phyloP scores from a whole-genome alignment of 2,888 invertebrate species.

The Alentia gelatinosa region DNA sequence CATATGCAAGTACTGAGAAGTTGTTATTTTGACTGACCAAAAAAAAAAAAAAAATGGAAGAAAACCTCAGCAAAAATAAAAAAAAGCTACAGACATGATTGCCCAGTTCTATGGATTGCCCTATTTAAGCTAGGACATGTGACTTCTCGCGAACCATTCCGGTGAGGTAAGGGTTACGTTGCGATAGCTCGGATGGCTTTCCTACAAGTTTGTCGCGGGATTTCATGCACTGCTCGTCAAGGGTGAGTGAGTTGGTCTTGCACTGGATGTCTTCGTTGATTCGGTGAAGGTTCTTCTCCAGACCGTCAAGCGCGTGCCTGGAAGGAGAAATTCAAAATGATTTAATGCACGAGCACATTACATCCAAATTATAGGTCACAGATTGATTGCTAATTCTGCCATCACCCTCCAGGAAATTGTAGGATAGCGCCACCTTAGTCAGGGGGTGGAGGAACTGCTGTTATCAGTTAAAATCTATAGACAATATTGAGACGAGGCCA shows the following conservation, averaged over 20 bases:
- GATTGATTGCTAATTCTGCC: too few species aligned
- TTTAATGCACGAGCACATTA: too few species aligned
- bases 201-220: constrained; percentile 76
- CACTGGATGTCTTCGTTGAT: constrained; percentile 80
- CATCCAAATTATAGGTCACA: too few species aligned
- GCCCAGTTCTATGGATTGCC: too few species aligned
- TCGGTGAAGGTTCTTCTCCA: constrained; percentile 79
- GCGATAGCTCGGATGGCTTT: constrained; percentile 69
- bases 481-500: neutral
- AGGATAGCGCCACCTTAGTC: too few species aligned
- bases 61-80: too few species aligned
- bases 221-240: constrained; percentile 79
- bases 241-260: constrained; percentile 79
- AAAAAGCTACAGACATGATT: too few species aligned
- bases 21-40: too few species aligned
- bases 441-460: neutral
- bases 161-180: constrained; percentile 62
- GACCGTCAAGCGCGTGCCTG: constrained; percentile 80
- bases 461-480: neutral
- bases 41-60: too few species aligned
- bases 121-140: constrained; percentile 53
- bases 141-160: constrained; percentile 61
- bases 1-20: too few species aligned
- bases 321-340: constrained; percentile 55
- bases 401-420: too few species aligned